Conservation (phyloP, 2,888 invertebrate genomes). For the Fragum fragum region DNA sequence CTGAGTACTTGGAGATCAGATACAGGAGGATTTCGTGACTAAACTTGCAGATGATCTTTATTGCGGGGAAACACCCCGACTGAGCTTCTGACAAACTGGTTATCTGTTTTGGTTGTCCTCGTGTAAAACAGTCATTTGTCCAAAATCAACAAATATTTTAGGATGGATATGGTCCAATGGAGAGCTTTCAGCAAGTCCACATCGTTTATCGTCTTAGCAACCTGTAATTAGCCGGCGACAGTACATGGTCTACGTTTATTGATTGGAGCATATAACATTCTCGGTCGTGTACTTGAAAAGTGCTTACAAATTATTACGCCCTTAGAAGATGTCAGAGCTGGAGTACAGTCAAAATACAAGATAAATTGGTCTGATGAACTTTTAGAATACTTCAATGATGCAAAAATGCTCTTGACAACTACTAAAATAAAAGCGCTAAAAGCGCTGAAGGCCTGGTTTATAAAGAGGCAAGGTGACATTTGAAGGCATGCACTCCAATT, state of each 20-base stretch:
- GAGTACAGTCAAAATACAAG: slow-evolving; percentile 46
- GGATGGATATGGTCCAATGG: slow-evolving; percentile 61
- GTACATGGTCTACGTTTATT: slow-evolving; percentile 50
- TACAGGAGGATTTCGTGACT: slow-evolving; percentile 55
- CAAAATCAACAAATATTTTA: slow-evolving; percentile 53
- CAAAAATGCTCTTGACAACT: slow-evolving; percentile 22
- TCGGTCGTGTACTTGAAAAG: slow-evolving; percentile 47
- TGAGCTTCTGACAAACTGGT: slow-evolving; percentile 50
- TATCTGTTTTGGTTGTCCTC: slow-evolving; percentile 55
- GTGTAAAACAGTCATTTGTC: slow-evolving; percentile 52
- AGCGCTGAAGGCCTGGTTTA: slow-evolving; percentile 66
- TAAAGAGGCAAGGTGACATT: slow-evolving; percentile 58
- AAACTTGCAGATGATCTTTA: slow-evolving; percentile 68
- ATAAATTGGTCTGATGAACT: slow-evolving; percentile 57
- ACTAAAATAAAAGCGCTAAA: slow-evolving; percentile 51
- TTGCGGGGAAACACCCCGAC: slow-evolving; percentile 56
- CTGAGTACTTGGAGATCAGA: slow-evolving; percentile 56
- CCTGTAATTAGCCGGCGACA: slow-evolving; percentile 42
- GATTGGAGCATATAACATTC: slow-evolving; percentile 64
- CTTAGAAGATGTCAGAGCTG: slow-evolving; percentile 53
- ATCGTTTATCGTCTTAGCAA: slow-evolving; percentile 49
- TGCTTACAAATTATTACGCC: slow-evolving; percentile 42
- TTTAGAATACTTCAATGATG: slow-evolving; percentile 35
- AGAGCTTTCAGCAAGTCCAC: slow-evolving; percentile 39
- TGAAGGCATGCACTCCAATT: no score